Evolutionary conservation across 2,797 vertebrate species (phyloP).

Genomic region (Pyrocephalus nanus): DNA sequence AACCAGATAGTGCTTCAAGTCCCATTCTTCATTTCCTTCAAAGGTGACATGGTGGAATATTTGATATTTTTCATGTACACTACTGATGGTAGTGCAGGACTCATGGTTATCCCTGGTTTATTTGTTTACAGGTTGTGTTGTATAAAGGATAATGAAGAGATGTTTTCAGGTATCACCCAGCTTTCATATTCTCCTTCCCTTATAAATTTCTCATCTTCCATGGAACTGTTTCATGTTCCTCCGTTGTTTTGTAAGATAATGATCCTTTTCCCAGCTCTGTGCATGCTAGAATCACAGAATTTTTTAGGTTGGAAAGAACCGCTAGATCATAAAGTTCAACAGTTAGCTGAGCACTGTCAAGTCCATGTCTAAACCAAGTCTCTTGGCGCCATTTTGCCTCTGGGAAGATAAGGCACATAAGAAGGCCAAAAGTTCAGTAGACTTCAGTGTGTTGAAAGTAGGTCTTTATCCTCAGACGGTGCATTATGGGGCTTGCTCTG

Average conservation of each 20-base stretch:
- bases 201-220: not conserved
- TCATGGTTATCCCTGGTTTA: not conserved
- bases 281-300: not conserved
- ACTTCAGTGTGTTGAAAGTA: not conserved
- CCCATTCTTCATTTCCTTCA: not conserved
- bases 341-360: not conserved
- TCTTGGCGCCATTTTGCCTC: not conserved
- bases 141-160: not conserved
- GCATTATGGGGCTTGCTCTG: rapidly evolving
- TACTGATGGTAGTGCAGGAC: not conserved
- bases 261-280: not conserved
- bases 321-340: not conserved
- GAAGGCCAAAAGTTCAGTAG: not conserved
- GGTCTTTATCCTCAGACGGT: not conserved
- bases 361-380: not conserved
- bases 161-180: not conserved
- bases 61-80: not conserved
- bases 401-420: not conserved
- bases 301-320: not conserved
- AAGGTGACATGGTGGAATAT: not conserved
- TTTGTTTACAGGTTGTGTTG: not conserved
- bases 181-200: not conserved
- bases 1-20: not conserved
- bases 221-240: not conserved
- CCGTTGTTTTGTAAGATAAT: not conserved